Base-by-base conservation (phyloP, 2,888 invertebrate genomes). In the Orthosia cruda region DNA sequence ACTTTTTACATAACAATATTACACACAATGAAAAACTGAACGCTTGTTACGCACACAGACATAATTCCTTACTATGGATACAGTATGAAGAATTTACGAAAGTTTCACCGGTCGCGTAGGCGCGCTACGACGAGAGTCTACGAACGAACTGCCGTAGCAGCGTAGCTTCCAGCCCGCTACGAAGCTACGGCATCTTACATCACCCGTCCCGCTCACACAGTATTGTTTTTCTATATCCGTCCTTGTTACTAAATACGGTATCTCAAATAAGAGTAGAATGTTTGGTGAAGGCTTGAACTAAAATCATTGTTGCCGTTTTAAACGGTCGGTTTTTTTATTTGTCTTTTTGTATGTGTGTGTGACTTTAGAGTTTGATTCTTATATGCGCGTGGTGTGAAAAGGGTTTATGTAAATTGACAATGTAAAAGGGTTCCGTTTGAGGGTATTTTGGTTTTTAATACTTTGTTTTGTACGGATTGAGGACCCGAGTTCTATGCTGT, bases 1-100 rank as follows among this genome's bases (percentile, higher is more conserved):
- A 96, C 96, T 95, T 95, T 95, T 95, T 95, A 96, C 95, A 95
- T 95, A 92, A 93, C 94, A 95, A 93, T 90, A 77, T 90, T 87
- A 89, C 91, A 88, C 87, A 84, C 89, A 78, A 74, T 78, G 73
- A 85, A 86, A 87, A 84, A 88, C 85, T 86, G 86, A 88, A 89
- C 86, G 89, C 88, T 89, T 80, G 83, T 78, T 87, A 89, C 88
- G 90, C 89, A 89, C 90, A 87, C 89, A 89, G 86, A 88, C 89
- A 89, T 90, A 91, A 88, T 87, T 65, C 86, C 88, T 89, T 88
- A 81, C 84, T 73, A 57, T 76, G 69, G 69, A 70, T 78, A 69
- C 68, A 80, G 71, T 75, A 75, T 72, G 68, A 63, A 50, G 66
- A 79, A 83, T 79, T 74, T 75, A 86, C 83, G 82, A 69, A 64